Evolutionary conservation across 2,113 vertebrate genomes (phyloP), one percentile per base, ranked within the genome.

Genomic region (Hiodon alosoides): DNA sequence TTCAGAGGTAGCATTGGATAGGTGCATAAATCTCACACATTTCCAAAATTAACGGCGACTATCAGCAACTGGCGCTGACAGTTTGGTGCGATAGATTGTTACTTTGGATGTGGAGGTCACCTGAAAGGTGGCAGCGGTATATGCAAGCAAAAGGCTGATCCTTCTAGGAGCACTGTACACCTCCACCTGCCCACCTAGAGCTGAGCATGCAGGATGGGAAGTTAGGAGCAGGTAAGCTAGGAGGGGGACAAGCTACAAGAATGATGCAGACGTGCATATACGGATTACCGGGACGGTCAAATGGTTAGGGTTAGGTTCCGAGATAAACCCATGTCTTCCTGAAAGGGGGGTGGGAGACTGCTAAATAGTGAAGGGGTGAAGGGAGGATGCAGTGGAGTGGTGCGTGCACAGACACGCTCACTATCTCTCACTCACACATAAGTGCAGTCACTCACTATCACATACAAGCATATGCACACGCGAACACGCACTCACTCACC

Each of bases 11-110:
- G 66, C 64, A 77, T 10, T 13, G 3, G 13, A 70, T 5, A 66
- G 64, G 53, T 51, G 58, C 16, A 67, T 83, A 64, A 72, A 78
- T 85, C 81, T 71, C 73, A 31, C 2, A 69, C 51, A 31, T 76
- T 83, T 78, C 67, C 54, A 52, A 47, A 77, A 78, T 48, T 60
- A 79, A 75, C 70, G 74, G 71, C 66, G 57, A 50, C 76, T 59
- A 68, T 79, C 82, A 81, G 83, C 80, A 83, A 76, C 68, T 9
- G 1, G n/a, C 51, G 53, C 54, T 60, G 65, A 55, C 76, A 50
- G 54, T 51, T 47, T 69, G 46, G 59, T 16, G 69, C 51, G 7
- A 2, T 47, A 59, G 8, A 11, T 62, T 10, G 55, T 17, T 57
- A 10, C 31, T 31, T 57, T 46, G 4, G 4, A n/a, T 52, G 9